phyloP scores from a whole-genome alignment of 2,888 invertebrate genomes.

The Caenorhabditis afra region DNA sequence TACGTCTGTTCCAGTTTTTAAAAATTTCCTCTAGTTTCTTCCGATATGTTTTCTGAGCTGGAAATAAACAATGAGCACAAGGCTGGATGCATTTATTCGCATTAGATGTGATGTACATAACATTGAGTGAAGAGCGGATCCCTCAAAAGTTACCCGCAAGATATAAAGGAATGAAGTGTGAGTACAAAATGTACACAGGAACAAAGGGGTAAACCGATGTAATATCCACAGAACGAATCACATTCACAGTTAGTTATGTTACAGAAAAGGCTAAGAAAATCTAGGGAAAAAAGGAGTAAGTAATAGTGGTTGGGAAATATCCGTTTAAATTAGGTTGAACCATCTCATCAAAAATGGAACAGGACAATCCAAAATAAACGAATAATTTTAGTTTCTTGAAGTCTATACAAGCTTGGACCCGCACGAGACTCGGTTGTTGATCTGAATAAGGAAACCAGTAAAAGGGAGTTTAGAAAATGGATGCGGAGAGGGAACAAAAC shows the following conservation, averaged over 20 bases:
- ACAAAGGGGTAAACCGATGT: conserved; percentile 18
- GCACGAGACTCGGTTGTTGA: neutral
- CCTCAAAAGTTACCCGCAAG: no score
- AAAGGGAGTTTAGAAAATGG: conserved; percentile 9
- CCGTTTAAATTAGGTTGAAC: no score
- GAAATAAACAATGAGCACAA: no score
- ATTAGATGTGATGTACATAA: no score
- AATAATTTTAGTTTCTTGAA: no score
- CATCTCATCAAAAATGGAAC: no score
- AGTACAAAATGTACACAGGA: neutral
- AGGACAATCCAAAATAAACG: no score
- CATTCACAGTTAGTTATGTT: conserved; percentile 47
- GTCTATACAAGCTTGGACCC: no score
- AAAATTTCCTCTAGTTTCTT: conserved; percentile 14
- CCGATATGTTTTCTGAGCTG: neutral
- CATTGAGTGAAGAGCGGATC: no score
- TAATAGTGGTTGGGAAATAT: neutral
- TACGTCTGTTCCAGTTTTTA: no score
- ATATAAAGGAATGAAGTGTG: neutral
- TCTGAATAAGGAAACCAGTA: conserved; percentile 12
- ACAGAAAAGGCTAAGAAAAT: conserved; percentile 14
- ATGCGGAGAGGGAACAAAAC: neutral
- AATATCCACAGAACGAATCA: conserved; percentile 43
- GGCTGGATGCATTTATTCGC: no score
- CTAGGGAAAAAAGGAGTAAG: neutral